A percentile compares a stretch with the other conserved stretches of the same genome.
phyloP scores from a whole-genome alignment of 2,797 vertebrate genomes.

The Molossus molossus region DNA sequence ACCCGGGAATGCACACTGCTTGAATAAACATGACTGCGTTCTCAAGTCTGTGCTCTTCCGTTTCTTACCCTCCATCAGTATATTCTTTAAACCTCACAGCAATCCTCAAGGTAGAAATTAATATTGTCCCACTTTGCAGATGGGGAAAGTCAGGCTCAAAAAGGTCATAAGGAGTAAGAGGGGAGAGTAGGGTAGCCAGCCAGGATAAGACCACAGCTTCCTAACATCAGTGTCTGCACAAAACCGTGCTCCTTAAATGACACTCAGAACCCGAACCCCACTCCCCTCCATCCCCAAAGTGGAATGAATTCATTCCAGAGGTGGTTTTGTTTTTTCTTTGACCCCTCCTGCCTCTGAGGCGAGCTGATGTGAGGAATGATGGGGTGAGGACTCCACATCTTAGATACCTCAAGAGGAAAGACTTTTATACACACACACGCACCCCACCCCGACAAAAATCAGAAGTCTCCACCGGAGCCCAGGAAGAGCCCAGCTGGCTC shows the following conservation, averaged over 20 bases:
- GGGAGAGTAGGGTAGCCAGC: background rate
- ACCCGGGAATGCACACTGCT: background rate
- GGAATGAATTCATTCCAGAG: background rate
- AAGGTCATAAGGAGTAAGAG: background rate
- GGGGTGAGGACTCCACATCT: background rate
- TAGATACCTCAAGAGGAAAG: background rate
- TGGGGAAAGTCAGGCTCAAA: background rate
- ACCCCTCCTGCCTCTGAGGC: background rate
- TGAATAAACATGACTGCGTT: rapidly evolving
- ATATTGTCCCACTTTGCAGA: background rate
- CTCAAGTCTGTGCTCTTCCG: background rate
- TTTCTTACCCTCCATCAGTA: background rate
- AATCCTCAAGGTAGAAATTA: background rate
- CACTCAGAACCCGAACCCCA: background rate
- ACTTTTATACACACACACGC: background rate
- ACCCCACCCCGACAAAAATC: background rate
- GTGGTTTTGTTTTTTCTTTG: background rate
- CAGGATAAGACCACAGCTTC: background rate
- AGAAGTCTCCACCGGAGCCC: background rate
- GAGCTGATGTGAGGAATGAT: background rate
- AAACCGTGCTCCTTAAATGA: background rate
- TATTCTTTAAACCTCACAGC: background rate
- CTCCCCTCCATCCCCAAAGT: background rate
- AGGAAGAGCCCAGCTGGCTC: background rate
- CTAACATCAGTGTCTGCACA: background rate